A percentile compares a stretch with the other conserved stretches of the same genome.
These are phyloP conservation scores for Puffinus mauretanicus DNA, from an alignment of 2,113 vertebrate species.

Conservation along the genomic window DNA sequence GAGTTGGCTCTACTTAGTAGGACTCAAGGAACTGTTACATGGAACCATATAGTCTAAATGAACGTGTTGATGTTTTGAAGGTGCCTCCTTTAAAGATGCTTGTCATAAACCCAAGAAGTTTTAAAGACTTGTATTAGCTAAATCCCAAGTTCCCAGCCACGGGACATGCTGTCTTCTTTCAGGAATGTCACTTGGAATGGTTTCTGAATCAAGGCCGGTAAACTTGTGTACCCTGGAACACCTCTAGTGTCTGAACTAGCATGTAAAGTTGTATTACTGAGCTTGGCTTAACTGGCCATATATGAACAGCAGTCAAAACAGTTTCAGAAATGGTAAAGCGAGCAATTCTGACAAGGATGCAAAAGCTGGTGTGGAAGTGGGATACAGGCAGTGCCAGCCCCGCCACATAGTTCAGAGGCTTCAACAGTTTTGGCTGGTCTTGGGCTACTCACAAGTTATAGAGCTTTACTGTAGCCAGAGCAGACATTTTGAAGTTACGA, in stretches of 20 bases:
- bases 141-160: neutral
- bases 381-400: neutral
- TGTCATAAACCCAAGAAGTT: neutral
- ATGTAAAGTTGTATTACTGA: neutral
- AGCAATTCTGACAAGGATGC: neutral
- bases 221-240: neutral
- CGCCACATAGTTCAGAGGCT: neutral
- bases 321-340: neutral
- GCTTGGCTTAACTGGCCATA: neutral
- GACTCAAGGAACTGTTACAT: neutral
- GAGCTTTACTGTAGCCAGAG: neutral
- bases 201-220: neutral
- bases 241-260: neutral
- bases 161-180: neutral
- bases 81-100: neutral
- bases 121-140: neutral
- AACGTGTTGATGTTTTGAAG: neutral
- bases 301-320: neutral
- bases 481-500: neutral
- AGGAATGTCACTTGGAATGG: neutral
- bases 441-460: neutral
- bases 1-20: neutral
- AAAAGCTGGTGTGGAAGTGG: neutral
- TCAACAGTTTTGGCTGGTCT: neutral
- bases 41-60: neutral